These are phyloP conservation scores for Carassius carassius DNA, from an alignment of 2,113 vertebrate species.

Conservation along the genomic window DNA sequence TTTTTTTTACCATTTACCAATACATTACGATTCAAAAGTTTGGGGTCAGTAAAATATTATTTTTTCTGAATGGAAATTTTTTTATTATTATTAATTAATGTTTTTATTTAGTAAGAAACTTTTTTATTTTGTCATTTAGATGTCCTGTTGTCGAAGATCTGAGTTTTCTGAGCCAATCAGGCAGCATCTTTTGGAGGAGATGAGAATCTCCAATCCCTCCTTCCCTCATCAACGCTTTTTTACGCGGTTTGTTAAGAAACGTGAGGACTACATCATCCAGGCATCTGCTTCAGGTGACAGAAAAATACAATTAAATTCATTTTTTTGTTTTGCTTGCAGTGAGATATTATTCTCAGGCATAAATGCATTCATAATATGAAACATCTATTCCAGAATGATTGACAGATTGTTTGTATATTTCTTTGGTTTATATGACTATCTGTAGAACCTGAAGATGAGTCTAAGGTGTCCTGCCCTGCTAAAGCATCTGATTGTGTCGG, in stretches of 20 bases:
- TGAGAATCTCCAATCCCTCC: slow-evolving; percentile 77
- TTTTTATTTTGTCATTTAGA: slow-evolving; percentile 10
- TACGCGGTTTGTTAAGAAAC: slow-evolving; percentile 78
- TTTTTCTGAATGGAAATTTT: background rate
- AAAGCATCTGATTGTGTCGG: too few species aligned
- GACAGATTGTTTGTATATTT: too few species aligned
- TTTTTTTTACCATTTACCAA: background rate
- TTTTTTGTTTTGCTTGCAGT: too few species aligned
- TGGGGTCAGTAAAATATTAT: background rate
- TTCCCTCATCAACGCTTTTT: slow-evolving; percentile 83
- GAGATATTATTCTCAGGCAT: too few species aligned
- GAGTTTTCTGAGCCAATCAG: slow-evolving; percentile 73
- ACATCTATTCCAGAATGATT: too few species aligned
- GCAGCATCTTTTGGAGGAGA: slow-evolving; percentile 82
- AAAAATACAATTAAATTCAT: background rate
- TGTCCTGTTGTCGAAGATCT: slow-evolving; percentile 66
- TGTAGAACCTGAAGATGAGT: too few species aligned
- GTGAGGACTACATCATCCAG: slow-evolving; percentile 67
- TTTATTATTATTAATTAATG: too few species aligned
- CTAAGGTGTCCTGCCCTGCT: too few species aligned
- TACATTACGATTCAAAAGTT: background rate
- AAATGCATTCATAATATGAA: too few species aligned
- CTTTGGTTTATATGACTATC: too few species aligned
- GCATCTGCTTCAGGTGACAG: slow-evolving; percentile 71
- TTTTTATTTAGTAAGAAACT: background rate